These are phyloP conservation scores for Diaprepes abbreviatus DNA, from an alignment of 2,888 invertebrate species.

Conservation along the genomic window DNA sequence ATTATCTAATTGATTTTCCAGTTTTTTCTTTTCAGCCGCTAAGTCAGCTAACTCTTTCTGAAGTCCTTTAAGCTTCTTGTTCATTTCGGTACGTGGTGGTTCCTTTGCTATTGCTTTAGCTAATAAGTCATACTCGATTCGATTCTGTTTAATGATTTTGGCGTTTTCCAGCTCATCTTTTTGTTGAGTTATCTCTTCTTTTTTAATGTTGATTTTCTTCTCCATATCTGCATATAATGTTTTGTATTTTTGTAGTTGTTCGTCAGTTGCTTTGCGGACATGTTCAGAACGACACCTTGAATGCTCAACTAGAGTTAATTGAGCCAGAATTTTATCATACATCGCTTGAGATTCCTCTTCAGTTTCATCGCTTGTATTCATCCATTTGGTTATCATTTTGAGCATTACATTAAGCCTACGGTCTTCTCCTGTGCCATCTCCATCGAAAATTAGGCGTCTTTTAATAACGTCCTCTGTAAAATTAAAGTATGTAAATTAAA, in stretches of 20 bases:
- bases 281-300: constrained; percentile 87
- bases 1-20: constrained; percentile 84
- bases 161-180: constrained; percentile 86
- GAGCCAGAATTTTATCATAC: constrained; percentile 85
- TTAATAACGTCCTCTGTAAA: constrained; percentile 92
- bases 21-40: constrained; percentile 77
- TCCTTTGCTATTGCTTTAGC: constrained; percentile 93
- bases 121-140: constrained; percentile 92
- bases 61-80: constrained; percentile 77
- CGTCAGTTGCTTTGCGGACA: constrained; percentile 85
- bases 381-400: constrained; percentile 88
- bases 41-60: constrained; percentile 81
- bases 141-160: constrained; percentile 88
- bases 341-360: constrained; percentile 65
- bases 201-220: constrained; percentile 83
- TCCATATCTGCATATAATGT: constrained; percentile 83
- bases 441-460: constrained; percentile 91
- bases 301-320: constrained; percentile 90
- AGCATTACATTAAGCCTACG: constrained; percentile 87
- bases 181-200: constrained; percentile 84
- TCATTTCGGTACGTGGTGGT: constrained; percentile 88
- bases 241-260: constrained; percentile 87
- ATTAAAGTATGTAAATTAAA: too few species aligned
- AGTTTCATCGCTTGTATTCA: constrained; percentile 69
- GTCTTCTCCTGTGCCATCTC: constrained; percentile 97